phyloP scores from a whole-genome alignment of 1,140 invertebrate species.

The Aphis craccivora region DNA sequence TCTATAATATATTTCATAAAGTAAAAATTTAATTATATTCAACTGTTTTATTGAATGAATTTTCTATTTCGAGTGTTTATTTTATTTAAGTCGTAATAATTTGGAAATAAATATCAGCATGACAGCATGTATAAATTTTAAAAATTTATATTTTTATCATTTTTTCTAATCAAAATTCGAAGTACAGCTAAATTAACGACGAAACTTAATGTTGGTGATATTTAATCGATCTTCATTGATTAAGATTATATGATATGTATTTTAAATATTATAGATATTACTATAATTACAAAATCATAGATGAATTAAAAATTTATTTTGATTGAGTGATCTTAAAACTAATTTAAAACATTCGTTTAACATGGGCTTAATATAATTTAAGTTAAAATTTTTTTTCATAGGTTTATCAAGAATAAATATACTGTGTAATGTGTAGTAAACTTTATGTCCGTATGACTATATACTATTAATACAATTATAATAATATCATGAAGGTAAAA shows the following conservation, averaged over 20 bases:
- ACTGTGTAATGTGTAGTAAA: too few species aligned
- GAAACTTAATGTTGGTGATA: background rate
- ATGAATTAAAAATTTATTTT: background rate
- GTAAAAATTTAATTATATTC: background rate
- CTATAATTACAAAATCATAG: background rate
- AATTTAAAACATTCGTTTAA: background rate
- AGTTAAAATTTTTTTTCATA: background rate
- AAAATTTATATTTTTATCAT: background rate
- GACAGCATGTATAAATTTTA: background rate
- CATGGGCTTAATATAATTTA: background rate
- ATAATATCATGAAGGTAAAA: background rate
- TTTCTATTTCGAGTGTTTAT: background rate
- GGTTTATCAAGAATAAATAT: background rate
- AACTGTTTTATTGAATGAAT: background rate
- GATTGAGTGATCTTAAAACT: background rate
- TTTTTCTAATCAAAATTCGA: background rate
- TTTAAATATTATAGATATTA: background rate
- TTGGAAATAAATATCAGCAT: background rate
- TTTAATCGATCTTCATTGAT: background rate
- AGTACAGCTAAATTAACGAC: background rate
- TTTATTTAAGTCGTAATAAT: background rate
- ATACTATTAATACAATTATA: background rate
- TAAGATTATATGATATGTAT: background rate
- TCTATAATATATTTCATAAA: background rate
- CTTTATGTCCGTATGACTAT: background rate